Percentiles rank a stretch among this genome's conserved stretches.
Conservation (phyloP, 2,888 invertebrate genomes). For the Apamea crenata region DNA sequence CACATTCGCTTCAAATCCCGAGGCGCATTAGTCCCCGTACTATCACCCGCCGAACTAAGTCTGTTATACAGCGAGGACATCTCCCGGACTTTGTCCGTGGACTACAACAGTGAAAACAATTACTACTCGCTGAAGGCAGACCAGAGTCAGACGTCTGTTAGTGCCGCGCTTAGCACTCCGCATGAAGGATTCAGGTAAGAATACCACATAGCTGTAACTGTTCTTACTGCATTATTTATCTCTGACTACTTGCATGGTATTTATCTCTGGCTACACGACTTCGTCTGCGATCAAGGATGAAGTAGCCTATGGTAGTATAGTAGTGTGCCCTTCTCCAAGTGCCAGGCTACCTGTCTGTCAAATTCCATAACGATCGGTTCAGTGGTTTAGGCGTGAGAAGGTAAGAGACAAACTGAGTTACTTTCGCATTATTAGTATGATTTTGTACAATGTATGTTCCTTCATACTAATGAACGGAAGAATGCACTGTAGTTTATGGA, state of each 20-base stretch:
- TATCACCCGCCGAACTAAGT: constrained; percentile 78
- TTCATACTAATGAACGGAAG: neutral
- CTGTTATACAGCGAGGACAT: constrained; percentile 78
- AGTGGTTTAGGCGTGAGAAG: neutral
- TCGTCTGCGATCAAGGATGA: too few relatives aligned
- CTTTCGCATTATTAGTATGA: neutral
- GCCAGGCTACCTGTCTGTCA: neutral
- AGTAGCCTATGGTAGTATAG: neutral
- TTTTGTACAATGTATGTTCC: too few relatives aligned
- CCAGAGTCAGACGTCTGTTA: constrained; percentile 75
- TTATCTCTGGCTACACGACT: too few relatives aligned
- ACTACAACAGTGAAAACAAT: constrained; percentile 76
- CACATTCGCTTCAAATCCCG: constrained; percentile 86
- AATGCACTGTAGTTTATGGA: neutral
- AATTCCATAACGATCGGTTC: neutral
- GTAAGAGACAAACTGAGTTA: neutral
- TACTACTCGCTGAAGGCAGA: constrained; percentile 85
- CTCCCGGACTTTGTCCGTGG: constrained; percentile 74
- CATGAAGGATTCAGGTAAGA: constrained; percentile 82
- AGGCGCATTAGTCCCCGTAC: constrained; percentile 80
- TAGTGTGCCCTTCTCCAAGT: neutral
- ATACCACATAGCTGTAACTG: neutral
- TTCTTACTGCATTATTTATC: neutral
- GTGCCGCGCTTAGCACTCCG: constrained; percentile 82
- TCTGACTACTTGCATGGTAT: too few relatives aligned